A percentile compares a stretch with the other conserved stretches of the same genome.
Conservation (phyloP, 2,113 vertebrate genomes). For the Thermophis baileyi region DNA sequence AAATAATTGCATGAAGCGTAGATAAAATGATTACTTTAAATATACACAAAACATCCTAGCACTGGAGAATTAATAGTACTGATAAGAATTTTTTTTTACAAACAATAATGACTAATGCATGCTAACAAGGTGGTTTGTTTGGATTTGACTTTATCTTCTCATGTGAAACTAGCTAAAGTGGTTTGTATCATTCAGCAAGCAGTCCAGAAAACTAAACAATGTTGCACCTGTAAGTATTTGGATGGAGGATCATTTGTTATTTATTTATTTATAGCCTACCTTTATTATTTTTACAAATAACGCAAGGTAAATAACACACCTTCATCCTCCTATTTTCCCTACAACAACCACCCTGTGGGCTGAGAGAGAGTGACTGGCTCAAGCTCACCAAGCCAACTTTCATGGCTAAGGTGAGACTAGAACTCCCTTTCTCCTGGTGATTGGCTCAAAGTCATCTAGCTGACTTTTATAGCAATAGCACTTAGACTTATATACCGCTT, state of each 20-base stretch:
- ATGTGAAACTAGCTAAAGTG: background rate
- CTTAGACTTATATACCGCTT: too few relatives aligned
- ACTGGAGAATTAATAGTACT: background rate
- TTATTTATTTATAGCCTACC: too few relatives aligned
- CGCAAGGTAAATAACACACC: too few relatives aligned
- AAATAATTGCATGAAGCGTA: background rate
- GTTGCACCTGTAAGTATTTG: background rate
- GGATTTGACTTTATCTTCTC: background rate
- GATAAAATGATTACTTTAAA: background rate
- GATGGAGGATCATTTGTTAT: background rate
- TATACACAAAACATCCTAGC: background rate
- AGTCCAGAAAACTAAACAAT: background rate
- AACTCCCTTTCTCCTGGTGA: background rate
- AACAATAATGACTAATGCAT: background rate
- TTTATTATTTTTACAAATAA: too few relatives aligned
- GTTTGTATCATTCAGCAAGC: background rate
- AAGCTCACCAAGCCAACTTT: background rate
- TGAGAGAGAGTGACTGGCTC: background rate
- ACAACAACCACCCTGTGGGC: too few relatives aligned
- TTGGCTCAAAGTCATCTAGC: background rate
- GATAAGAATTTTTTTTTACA: background rate
- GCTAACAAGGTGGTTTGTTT: background rate
- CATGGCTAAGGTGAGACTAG: background rate
- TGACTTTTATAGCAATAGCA: too few relatives aligned
- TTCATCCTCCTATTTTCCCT: background rate